Percentiles rank a stretch among this genome's conserved stretches.
Conservation (phyloP, 2,797 vertebrate species). For the Salarias fasciatus region DNA sequence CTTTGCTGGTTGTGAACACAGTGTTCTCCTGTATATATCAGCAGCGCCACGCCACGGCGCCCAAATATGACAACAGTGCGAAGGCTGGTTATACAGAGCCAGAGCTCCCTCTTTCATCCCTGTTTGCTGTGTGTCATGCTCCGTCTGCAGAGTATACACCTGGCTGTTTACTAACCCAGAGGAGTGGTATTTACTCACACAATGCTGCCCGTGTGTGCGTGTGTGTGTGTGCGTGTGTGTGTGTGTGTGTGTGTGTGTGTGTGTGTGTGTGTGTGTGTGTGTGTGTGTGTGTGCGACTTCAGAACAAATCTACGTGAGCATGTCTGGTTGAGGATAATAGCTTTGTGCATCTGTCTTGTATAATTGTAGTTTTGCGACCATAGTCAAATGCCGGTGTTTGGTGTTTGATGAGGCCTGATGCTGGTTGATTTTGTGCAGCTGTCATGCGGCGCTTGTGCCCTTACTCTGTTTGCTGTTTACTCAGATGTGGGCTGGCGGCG, state of each 20-base stretch:
- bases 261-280: slow-evolving; percentile 38
- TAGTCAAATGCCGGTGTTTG: slow-evolving; percentile 36
- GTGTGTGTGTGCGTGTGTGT: too few species aligned
- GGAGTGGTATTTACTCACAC: slow-evolving; percentile 58
- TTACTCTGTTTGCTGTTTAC: slow-evolving; percentile 64
- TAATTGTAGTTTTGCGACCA: slow-evolving; percentile 58
- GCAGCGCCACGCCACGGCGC: slow-evolving; percentile 43
- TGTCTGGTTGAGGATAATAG: slow-evolving; percentile 61
- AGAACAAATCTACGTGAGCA: slow-evolving; percentile 41
- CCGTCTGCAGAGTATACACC: slow-evolving; percentile 59
- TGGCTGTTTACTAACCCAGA: slow-evolving; percentile 62
- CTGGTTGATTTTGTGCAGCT: slow-evolving; percentile 66
- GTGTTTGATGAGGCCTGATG: slow-evolving; percentile 55
- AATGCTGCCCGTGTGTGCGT: slow-evolving; percentile 29
- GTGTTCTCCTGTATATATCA: slow-evolving; percentile 63
- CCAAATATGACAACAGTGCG: slow-evolving; percentile 44
- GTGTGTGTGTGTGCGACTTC: slow-evolving; percentile 31
- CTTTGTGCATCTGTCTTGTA: slow-evolving; percentile 61
- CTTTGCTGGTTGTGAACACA: slow-evolving; percentile 61
- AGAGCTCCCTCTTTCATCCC: slow-evolving; percentile 44
- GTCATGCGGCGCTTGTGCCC: slow-evolving; percentile 39
- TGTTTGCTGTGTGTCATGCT: slow-evolving; percentile 50
- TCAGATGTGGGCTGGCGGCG: slow-evolving; percentile 58
- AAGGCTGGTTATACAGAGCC: slow-evolving; percentile 50
- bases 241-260: too few species aligned